phyloP scores from a whole-genome alignment of 2,113 vertebrate genomes.

The Galemys pyrenaicus region DNA sequence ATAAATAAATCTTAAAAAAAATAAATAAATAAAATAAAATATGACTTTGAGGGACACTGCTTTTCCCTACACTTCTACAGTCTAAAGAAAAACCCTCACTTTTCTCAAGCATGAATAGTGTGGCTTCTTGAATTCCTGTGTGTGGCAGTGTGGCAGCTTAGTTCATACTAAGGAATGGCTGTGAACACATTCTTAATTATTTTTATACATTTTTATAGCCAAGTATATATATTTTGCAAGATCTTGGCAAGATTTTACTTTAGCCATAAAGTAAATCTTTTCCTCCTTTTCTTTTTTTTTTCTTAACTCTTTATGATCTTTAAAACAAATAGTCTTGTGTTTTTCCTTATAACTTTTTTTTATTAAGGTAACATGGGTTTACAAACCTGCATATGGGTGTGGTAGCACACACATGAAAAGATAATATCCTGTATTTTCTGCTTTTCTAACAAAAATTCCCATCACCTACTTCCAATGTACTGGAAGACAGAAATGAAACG shows the following conservation, averaged over 20 bases:
- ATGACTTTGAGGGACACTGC: neutral
- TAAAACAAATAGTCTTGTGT: too few relatives aligned
- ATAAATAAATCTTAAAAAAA: too few relatives aligned
- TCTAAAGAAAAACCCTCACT: neutral
- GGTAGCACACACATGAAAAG: too few relatives aligned
- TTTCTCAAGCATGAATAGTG: neutral
- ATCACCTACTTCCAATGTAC: neutral
- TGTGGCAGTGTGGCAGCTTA: neutral
- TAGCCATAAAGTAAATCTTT: neutral
- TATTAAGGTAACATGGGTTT: too few relatives aligned
- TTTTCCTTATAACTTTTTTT: too few relatives aligned
- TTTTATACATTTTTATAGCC: neutral
- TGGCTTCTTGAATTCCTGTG: neutral
- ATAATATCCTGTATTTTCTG: neutral
- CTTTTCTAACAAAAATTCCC: neutral
- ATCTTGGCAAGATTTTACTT: neutral
- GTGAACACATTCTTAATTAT: neutral
- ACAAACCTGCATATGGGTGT: too few relatives aligned
- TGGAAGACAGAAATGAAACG: conserved; percentile 34
- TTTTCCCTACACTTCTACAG: neutral
- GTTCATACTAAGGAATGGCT: neutral
- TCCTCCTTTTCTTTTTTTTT: neutral
- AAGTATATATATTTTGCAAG: neutral
- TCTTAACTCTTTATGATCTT: too few relatives aligned
- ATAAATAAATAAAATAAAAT: too few relatives aligned